Conservation (phyloP, 2,797 vertebrate species). For the Pangasius krempfi region DNA sequence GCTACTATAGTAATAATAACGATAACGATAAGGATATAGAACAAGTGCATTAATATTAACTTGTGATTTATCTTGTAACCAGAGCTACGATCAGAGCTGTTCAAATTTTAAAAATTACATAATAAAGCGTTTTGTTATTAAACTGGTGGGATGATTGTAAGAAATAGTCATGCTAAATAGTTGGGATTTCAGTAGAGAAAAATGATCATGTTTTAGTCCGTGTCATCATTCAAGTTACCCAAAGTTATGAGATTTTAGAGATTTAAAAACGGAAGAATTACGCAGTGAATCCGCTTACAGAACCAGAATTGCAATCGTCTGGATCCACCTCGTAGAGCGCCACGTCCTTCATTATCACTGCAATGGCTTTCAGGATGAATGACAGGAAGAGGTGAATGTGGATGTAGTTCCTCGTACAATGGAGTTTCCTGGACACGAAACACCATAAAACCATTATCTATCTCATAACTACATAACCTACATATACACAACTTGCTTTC, state of each 20-base stretch:
- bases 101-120: not conserved
- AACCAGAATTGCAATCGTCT: constrained; percentile 76
- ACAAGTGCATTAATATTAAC: not conserved
- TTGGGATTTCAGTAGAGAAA: not conserved
- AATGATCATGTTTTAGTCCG: not conserved
- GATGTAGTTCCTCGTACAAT: constrained; percentile 95
- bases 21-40: not conserved
- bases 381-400: constrained; percentile 95
- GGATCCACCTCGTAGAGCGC: constrained; percentile 82
- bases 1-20: not conserved
- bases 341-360: constrained; percentile 91
- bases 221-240: not conserved
- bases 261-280: not conserved
- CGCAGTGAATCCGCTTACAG: constrained; percentile 76
- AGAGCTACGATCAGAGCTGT: not conserved
- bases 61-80: not conserved
- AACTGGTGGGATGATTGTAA: not conserved
- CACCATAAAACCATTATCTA: not conserved
- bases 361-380: constrained; percentile 89
- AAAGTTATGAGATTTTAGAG: not conserved
- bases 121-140: not conserved
- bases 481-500: not conserved
- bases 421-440: constrained; percentile 84
- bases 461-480: not conserved
- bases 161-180: not conserved